A percentile compares a stretch with the other conserved stretches of the same genome.
Evolutionary conservation across 2,113 vertebrate genomes (phyloP).

Genomic region (Mola mola): DNA sequence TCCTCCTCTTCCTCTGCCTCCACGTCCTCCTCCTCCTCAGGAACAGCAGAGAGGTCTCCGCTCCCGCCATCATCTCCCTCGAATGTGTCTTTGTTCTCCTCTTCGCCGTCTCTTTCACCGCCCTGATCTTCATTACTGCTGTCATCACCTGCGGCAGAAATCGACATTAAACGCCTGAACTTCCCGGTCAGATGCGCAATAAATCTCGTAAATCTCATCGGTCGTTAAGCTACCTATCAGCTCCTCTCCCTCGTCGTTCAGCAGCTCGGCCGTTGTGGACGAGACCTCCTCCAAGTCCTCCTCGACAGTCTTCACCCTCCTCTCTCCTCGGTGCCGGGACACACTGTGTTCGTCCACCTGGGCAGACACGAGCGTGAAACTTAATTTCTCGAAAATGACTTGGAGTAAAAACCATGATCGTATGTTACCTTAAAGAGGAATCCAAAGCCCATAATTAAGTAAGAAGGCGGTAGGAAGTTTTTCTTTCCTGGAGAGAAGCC

Average conservation of each 20-base stretch:
- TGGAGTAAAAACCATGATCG: not conserved
- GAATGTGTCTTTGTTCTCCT: not conserved
- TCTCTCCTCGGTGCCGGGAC: constrained; percentile 90
- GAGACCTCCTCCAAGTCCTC: constrained; percentile 88
- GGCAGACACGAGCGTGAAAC: not conserved
- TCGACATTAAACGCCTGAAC: too few relatives aligned
- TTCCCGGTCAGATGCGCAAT: not conserved
- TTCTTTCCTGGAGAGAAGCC: constrained; percentile 89
- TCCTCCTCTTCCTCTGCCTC: constrained; percentile 24
- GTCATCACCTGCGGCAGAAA: constrained; percentile 71
- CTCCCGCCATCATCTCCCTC: not conserved
- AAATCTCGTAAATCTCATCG: not conserved
- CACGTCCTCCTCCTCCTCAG: constrained; percentile 12
- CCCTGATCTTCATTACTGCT: constrained; percentile 75
- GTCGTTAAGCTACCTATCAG: constrained; percentile 84
- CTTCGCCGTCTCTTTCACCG: constrained; percentile 22
- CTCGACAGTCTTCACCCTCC: constrained; percentile 89
- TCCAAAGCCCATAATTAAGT: constrained; percentile 98
- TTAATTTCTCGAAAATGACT: not conserved
- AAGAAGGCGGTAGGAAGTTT: constrained; percentile 96
- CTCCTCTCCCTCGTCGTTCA: constrained; percentile 86
- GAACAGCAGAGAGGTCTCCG: constrained; percentile 15
- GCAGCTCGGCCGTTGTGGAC: constrained; percentile 83
- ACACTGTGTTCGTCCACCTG: constrained; percentile 94
- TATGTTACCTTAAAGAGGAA: constrained; percentile 95